Conservation (phyloP, 2,797 vertebrate species). For the Iguana delicatissima region DNA sequence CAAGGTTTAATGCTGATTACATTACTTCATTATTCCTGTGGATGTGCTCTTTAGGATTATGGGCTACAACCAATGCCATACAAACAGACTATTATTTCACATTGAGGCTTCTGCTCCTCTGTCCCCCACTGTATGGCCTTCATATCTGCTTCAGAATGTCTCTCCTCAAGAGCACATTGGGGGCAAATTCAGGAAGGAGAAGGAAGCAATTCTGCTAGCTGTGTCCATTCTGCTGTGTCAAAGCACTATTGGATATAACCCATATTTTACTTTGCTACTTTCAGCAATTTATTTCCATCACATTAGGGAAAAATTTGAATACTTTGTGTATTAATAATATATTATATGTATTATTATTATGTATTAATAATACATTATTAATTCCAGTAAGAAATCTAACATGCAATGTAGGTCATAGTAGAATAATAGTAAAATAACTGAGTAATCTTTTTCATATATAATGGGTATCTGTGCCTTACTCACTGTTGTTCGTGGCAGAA, state of each 20-base stretch:
- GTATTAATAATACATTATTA: background rate
- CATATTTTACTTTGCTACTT: constrained; percentile 12
- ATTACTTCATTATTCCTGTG: constrained; percentile 26
- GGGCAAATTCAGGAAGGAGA: background rate
- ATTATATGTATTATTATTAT: no score
- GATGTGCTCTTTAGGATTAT: background rate
- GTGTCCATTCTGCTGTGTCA: background rate
- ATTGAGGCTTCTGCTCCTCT: background rate
- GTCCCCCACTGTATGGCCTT: background rate
- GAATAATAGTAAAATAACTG: background rate
- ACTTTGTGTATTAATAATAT: background rate
- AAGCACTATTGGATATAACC: background rate
- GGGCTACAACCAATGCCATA: background rate
- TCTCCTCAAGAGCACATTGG: background rate
- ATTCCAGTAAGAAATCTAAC: constrained; percentile 10
- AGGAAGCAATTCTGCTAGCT: background rate
- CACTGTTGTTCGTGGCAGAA: background rate
- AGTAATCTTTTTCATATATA: constrained; percentile 15
- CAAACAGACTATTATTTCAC: background rate
- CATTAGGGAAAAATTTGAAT: background rate
- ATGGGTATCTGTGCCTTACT: constrained; percentile 32
- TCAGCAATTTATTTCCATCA: constrained; percentile 32
- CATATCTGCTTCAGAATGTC: background rate
- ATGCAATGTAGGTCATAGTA: constrained; percentile 8
- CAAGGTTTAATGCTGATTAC: constrained; percentile 14